These are phyloP conservation scores for Diglossa cyanea DNA, from an alignment of 2,797 vertebrate genomes.

Conservation along the genomic window DNA sequence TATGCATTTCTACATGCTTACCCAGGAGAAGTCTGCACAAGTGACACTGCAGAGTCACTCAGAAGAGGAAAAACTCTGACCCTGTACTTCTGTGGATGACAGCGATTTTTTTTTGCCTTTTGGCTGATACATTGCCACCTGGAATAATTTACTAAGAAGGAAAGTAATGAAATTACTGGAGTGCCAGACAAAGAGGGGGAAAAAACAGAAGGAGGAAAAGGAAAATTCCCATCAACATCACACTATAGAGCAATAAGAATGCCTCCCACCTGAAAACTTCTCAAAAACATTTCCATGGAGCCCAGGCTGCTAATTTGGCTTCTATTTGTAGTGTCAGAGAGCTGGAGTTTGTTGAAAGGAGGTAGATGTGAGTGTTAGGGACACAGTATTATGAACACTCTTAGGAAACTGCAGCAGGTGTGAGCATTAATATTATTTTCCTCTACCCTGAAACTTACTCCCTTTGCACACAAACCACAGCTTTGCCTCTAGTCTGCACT, in stretches of 20 bases:
- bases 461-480: slow-evolving; percentile 1
- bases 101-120: slow-evolving; percentile 4
- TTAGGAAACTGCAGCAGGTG: not conserved
- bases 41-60: not conserved
- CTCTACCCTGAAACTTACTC: not conserved
- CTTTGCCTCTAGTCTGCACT: not conserved
- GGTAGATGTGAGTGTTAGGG: not conserved
- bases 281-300: not conserved
- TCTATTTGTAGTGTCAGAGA: not conserved
- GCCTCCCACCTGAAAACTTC: slow-evolving; percentile 17
- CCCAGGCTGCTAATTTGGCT: not conserved
- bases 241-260: slow-evolving; percentile 23
- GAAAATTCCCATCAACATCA: not conserved
- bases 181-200: not conserved
- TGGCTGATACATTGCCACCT: slow-evolving; percentile 15
- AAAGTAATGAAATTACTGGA: slow-evolving; percentile 39
- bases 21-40: not conserved
- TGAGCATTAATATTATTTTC: not conserved
- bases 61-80: not conserved
- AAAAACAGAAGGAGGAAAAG: not conserved
- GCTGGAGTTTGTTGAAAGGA: not conserved
- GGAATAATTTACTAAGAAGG: slow-evolving; percentile 21
- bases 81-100: not conserved
- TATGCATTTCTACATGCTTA: slow-evolving; percentile 19
- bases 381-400: not conserved